Percentiles rank a stretch among this genome's conserved stretches.
Conservation (phyloP, 2,888 invertebrate species). For the Arge pagana region DNA sequence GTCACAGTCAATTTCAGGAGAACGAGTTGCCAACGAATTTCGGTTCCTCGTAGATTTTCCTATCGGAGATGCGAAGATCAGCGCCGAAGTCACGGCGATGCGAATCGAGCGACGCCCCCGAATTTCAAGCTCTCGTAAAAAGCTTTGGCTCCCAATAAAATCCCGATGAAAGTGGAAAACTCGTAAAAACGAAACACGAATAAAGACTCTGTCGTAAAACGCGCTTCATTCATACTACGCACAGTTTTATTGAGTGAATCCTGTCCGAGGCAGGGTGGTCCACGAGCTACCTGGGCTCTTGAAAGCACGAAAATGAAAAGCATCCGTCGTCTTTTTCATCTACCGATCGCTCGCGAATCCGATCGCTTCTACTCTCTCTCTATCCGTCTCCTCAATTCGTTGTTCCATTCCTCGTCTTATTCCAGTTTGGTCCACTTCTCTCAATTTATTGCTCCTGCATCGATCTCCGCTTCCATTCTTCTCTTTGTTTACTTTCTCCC, state of each 20-base stretch:
- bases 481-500: no score
- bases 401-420: no score
- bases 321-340: no score
- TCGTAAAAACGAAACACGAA: slow-evolving; percentile 43
- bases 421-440: no score
- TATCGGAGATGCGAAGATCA: slow-evolving; percentile 41
- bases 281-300: slow-evolving; percentile 1
- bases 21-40: slow-evolving; percentile 45
- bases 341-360: no score
- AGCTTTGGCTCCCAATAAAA: slow-evolving; percentile 44
- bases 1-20: slow-evolving; percentile 33
- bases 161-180: slow-evolving; percentile 46
- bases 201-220: slow-evolving; percentile 44
- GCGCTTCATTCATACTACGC: slow-evolving; percentile 48
- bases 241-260: slow-evolving; percentile 38
- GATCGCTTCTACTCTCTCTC: no score
- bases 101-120: neutral
- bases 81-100: neutral
- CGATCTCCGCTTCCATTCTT: no score
- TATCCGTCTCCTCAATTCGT: no score
- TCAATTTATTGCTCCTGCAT: no score
- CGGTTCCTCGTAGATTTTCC: slow-evolving; percentile 27
- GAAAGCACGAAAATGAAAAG: no score
- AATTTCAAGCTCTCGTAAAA: neutral
- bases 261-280: slow-evolving; percentile 36